phyloP scores from a whole-genome alignment of 2,113 vertebrate species.

The Cebus imitator region DNA sequence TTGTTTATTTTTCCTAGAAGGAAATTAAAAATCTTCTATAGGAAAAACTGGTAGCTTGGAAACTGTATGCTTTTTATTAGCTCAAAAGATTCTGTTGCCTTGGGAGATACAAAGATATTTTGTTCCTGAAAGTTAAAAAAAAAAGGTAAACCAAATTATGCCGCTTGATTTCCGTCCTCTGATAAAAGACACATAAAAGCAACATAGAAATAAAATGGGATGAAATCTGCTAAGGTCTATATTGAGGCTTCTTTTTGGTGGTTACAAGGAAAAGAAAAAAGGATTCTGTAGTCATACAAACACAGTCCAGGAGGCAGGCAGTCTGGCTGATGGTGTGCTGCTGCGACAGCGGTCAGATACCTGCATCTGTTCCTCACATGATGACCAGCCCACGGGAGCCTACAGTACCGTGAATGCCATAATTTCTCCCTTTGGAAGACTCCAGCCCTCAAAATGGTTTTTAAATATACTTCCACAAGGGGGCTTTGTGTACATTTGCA shows the following conservation, averaged over 20 bases:
- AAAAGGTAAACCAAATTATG: slow-evolving; percentile 44
- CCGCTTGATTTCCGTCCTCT: slow-evolving; percentile 47
- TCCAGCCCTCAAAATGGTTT: not conserved
- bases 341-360: not conserved
- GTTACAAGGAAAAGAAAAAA: not conserved
- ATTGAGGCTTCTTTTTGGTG: not conserved
- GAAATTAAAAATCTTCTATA: not conserved
- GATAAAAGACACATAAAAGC: not conserved
- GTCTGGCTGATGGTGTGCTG: not conserved
- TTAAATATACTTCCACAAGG: slow-evolving; percentile 85
- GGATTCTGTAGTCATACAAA: not conserved
- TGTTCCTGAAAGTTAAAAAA: not conserved
- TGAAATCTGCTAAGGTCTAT: not conserved
- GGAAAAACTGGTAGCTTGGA: slow-evolving; percentile 8
- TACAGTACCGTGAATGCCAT: not conserved
- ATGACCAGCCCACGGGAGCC: not conserved
- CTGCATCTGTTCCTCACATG: fast-evolving
- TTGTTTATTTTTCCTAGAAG: slow-evolving; percentile 48
- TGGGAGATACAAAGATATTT: slow-evolving; percentile 26
- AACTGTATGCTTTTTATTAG: not conserved
- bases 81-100: slow-evolving; percentile 46
- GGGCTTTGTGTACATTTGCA: slow-evolving; percentile 81
- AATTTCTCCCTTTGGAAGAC: not conserved
- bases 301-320: not conserved
- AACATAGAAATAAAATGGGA: not conserved